Conservation (phyloP, 2,113 vertebrate genomes). For the Acrocephalus arundinaceus region DNA sequence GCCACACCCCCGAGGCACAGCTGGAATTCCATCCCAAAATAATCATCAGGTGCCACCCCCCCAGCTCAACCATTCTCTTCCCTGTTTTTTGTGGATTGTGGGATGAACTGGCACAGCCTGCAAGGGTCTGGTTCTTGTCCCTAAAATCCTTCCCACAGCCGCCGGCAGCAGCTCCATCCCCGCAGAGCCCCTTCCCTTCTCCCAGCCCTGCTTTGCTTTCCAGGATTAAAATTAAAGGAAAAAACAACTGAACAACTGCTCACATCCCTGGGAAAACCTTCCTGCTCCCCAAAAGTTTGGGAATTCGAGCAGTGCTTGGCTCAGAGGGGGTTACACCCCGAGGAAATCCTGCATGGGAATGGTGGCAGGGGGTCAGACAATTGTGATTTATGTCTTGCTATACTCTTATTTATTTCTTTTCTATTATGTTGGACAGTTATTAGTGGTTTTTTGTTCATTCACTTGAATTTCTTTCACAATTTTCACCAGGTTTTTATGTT, state of each 20-base stretch:
- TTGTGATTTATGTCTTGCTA: too few species aligned
- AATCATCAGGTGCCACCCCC: accelerated
- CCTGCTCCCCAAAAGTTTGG: too few species aligned
- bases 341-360: too few species aligned
- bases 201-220: background rate
- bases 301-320: too few species aligned
- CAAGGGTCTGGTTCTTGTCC: accelerated
- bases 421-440: too few species aligned
- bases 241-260: background rate
- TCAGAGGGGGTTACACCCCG: too few species aligned
- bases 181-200: background rate
- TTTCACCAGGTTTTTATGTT: too few species aligned
- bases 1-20: background rate
- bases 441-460: too few species aligned
- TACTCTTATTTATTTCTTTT: too few species aligned
- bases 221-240: background rate
- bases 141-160: background rate
- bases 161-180: background rate
- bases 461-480: too few species aligned
- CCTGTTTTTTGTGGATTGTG: accelerated
- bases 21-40: background rate
- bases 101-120: accelerated
- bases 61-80: accelerated
- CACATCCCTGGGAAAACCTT: background rate
- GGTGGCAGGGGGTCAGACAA: too few species aligned